Evolutionary conservation across 2,113 vertebrate species (phyloP), one percentile per base, ranked within the genome.

Genomic region (Cromileptes altivelis): DNA sequence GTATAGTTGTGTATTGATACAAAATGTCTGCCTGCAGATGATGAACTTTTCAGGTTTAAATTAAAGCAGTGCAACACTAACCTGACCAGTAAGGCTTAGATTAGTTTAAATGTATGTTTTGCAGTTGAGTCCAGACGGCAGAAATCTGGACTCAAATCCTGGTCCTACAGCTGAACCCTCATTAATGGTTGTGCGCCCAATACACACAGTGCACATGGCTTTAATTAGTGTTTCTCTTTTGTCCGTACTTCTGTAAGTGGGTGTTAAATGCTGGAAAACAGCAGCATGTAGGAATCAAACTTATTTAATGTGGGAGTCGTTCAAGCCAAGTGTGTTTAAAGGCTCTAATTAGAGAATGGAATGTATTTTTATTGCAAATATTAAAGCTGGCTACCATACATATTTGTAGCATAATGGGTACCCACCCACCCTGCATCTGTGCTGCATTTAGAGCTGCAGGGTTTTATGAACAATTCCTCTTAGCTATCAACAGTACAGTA

Each of bases 301-400:
- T 12, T 42, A 55, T 84, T 79, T 68, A 55, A 85, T 85, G 79
- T 75, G 86, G 69, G 65, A 77, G 40, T 25, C 17, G 33, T 85
- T 83, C 74, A 75, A 55, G 70, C 85, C 73, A 87, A 89, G 50
- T 68, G 67, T 84, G 77, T 84, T 78, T 78, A 89, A 87, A 77
- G 33, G 25, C 27, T 90, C 18, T 81, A 87, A 86, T 94, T 92
- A 88, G 25, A 60, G 8, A 64, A 61, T 23, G 87, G 88, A 90
- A 89, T 82, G 74, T 62, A 52, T 82, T 90, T 92, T 90, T 87
- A 89, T 65, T 74, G 67, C 82, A 85, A 89, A 87, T 91, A 88
- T 89, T 84, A 82, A 87, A 89, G 13, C 70, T 82, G 71, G 75
- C 70, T 79, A 65, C 63, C 70, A 63, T 40, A 55, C 45, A 64